Evolutionary conservation across 2,113 vertebrate genomes (phyloP), one percentile per base, ranked within the genome.

Genomic region (Peromyscus leucopus): DNA sequence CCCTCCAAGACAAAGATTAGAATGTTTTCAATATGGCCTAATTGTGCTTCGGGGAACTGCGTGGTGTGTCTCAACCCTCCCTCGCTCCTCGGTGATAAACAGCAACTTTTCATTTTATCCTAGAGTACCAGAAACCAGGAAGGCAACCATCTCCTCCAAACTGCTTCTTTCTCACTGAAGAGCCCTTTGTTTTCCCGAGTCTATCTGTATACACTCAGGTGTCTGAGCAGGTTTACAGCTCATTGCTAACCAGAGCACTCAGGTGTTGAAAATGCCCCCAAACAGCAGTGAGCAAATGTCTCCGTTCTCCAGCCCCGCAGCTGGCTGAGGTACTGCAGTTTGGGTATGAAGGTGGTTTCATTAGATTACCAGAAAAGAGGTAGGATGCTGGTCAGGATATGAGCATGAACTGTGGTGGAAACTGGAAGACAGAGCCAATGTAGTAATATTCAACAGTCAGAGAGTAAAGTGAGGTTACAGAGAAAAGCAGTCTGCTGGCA

Each of bases 191-290:
- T 39, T 57, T 74, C 63, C 55, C 85, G 69, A 42, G 0, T n/a
- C 79, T 39, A 2, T 31, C 36, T 17, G 0, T 12, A 24, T 5
- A 5, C n/a, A 7, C 24, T 48, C 74, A 5, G 1, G 39, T 1
- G 10, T 46, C 6, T 16, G 46, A 24, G 36, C 36, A 39, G 57
- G 55, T 28, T 85, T 24, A 21, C 26, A 31, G 55, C 36, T 78
- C 84, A 48, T 21, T 51, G 61, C 24, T 39, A 42, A 51, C 74
- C 31, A n/a, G 21, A 61, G 33, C 31, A 7, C 39, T 12, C 3
- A 0, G 1, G 28, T 59, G 36, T 26, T 72, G 24, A 26, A 48
- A 79, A 82, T 31, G 57, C 33, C 33, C 26, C 13, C 7, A 42
- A 46, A 28, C 10, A 2, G 36, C 42, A 26, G 0, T 0, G 2